Percentiles rank a stretch among this genome's conserved stretches.
These are phyloP conservation scores for Odocoileus hemionus DNA, from an alignment of 2,113 vertebrate genomes.

Conservation along the genomic window DNA sequence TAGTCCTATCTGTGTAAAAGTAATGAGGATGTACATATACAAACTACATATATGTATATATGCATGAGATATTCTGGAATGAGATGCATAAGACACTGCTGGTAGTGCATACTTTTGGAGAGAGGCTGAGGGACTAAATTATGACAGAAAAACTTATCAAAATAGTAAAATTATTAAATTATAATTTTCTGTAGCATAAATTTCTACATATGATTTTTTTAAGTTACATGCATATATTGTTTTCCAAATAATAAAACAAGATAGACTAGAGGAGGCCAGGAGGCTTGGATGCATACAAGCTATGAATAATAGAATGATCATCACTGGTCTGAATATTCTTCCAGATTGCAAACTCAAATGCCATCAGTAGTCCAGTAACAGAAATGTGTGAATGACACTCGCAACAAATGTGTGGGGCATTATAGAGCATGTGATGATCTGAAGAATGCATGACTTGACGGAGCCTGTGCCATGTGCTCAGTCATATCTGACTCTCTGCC, in stretches of 20 bases:
- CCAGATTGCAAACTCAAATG: neutral
- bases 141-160: neutral
- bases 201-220: neutral
- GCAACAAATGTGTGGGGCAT: neutral
- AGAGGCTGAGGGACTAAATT: neutral
- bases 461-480: neutral
- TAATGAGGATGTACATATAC: neutral
- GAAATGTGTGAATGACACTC: neutral
- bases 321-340: neutral
- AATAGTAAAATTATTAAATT: neutral
- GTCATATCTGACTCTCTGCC: neutral
- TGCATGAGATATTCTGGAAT: neutral
- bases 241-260: slow-evolving; percentile 18
- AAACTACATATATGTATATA: neutral
- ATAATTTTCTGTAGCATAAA: neutral
- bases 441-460: neutral
- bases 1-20: neutral
- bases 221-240: neutral
- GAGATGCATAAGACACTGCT: neutral
- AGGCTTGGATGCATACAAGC: neutral
- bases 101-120: neutral
- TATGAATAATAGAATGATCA: neutral
- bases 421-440: neutral
- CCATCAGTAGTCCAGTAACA: neutral
- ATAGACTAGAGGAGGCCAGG: neutral